A percentile compares a stretch with the other conserved stretches of the same genome.
Evolutionary conservation across 2,888 invertebrate genomes (phyloP).

Genomic region (Rotaria sp.): DNA sequence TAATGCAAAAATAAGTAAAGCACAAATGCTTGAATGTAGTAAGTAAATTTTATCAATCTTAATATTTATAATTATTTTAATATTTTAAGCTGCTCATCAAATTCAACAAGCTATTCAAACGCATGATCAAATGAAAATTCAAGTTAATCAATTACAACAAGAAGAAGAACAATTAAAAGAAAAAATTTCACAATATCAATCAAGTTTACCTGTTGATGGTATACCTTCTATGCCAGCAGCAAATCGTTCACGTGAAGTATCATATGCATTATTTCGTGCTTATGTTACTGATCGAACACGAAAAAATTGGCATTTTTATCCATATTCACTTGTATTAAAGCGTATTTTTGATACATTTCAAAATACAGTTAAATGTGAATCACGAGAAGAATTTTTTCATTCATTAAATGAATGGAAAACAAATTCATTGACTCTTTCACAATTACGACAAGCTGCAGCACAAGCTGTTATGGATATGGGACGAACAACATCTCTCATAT

Average conservation of each 20-base stretch:
- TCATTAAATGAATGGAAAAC: conserved; percentile 88
- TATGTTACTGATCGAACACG: conserved; percentile 77
- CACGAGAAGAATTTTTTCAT: conserved; percentile 79
- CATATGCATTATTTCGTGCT: conserved; percentile 69
- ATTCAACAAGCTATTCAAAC: conserved; percentile 79
- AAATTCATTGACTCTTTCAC: conserved; percentile 86
- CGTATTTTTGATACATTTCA: conserved; percentile 83
- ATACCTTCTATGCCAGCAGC: conserved; percentile 69
- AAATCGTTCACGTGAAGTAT: conserved; percentile 33
- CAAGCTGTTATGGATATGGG: not conserved
- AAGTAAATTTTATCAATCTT: not conserved
- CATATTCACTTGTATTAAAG: conserved; percentile 85
- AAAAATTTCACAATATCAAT: conserved; percentile 87
- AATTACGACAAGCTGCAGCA: conserved; percentile 63
- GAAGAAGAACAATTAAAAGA: conserved; percentile 76
- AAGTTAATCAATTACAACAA: conserved; percentile 75
- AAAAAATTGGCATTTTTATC: conserved; percentile 94
- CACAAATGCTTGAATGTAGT: conserved; percentile 68
- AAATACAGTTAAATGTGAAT: conserved; percentile 80
- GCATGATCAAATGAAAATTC: conserved; percentile 75
- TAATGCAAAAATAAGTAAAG: conserved; percentile 75
- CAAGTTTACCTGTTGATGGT: conserved; percentile 85
- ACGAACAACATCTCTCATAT: not conserved
- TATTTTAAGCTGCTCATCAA: conserved; percentile 66
- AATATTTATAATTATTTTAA: not conserved